These are phyloP conservation scores for Laspeyria flexula DNA, from an alignment of 2,888 invertebrate genomes.

Conservation along the genomic window DNA sequence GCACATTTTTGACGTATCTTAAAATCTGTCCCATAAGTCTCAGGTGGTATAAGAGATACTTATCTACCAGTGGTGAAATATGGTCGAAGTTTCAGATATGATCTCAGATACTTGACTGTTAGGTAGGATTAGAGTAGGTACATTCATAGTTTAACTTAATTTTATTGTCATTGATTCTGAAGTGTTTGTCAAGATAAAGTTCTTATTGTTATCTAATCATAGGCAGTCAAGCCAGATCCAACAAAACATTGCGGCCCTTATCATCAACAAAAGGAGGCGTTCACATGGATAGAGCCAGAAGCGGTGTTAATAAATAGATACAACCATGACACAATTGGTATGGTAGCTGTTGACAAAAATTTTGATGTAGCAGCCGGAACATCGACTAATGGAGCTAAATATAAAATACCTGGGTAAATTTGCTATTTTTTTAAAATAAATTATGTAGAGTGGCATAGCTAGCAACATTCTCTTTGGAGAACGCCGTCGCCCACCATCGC, in stretches of 20 bases:
- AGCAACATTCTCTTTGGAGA: no score
- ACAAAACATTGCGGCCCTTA: conserved; percentile 95
- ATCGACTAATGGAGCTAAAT: conserved; percentile 96
- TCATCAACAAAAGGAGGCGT: conserved; percentile 40
- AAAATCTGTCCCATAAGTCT: no score
- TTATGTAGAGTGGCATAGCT: no score
- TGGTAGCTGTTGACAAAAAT: conserved; percentile 93
- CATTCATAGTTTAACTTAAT: no score
- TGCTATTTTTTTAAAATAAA: neutral
- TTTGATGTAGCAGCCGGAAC: conserved; percentile 96
- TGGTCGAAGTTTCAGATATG: no score
- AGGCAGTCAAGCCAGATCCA: conserved; percentile 96
- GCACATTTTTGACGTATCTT: no score
- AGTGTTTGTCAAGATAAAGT: neutral
- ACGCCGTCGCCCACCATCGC: no score
- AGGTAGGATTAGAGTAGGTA: no score
- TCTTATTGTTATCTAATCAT: conserved; percentile 57
- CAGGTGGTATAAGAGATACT: no score
- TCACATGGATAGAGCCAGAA: conserved; percentile 26
- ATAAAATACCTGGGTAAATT: conserved; percentile 95
- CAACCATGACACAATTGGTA: conserved; percentile 99
- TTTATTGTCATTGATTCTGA: neutral
- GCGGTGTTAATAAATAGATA: conserved; percentile 73
- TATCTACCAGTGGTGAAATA: no score
- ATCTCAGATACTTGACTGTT: no score